These are phyloP conservation scores for Strigops habroptila DNA, from an alignment of 2,113 vertebrate genomes.

Conservation along the genomic window DNA sequence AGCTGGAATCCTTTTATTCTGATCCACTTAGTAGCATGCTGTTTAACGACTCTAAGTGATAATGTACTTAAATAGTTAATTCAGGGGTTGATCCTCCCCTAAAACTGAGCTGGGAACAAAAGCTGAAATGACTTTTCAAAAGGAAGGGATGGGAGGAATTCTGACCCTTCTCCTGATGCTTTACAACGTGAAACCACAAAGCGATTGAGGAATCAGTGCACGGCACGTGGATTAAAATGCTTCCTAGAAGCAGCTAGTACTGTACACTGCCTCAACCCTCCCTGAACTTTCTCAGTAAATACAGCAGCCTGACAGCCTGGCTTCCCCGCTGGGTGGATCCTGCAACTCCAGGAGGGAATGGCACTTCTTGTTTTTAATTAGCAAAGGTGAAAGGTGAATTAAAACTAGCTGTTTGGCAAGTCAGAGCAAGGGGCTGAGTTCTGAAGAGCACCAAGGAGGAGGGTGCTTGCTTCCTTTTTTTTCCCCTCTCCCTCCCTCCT, in stretches of 20 bases:
- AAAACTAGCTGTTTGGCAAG: slow-evolving; percentile 71
- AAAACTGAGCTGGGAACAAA: slow-evolving; percentile 12
- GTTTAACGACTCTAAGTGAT: slow-evolving; percentile 1
- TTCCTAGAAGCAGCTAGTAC: slow-evolving; percentile 43
- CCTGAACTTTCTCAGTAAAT: slow-evolving; percentile 73
- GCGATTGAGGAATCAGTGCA: background rate
- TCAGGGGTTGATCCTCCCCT: slow-evolving; percentile 24
- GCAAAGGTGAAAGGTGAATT: slow-evolving; percentile 78
- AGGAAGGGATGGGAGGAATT: background rate
- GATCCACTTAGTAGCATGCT: background rate
- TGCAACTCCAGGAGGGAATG: slow-evolving; percentile 62
- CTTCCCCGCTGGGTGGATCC: slow-evolving; percentile 74
- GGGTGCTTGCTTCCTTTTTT: background rate
- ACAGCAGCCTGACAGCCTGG: slow-evolving; percentile 64
- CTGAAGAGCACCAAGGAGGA: slow-evolving; percentile 49
- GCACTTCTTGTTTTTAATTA: slow-evolving; percentile 79
- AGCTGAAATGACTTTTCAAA: slow-evolving; percentile 8
- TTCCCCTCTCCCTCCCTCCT: background rate
- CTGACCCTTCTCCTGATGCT: background rate
- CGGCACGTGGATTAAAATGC: slow-evolving; percentile 63
- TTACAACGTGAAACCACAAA: background rate
- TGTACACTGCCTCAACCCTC: slow-evolving; percentile 51
- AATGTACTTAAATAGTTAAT: slow-evolving; percentile 38
- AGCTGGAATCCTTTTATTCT: background rate
- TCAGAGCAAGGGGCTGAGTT: slow-evolving; percentile 68